Evolutionary conservation across 23 tunicate species (phyloP), one percentile per base, ranked within the genome.

Genomic region (Ascidia mentula): DNA sequence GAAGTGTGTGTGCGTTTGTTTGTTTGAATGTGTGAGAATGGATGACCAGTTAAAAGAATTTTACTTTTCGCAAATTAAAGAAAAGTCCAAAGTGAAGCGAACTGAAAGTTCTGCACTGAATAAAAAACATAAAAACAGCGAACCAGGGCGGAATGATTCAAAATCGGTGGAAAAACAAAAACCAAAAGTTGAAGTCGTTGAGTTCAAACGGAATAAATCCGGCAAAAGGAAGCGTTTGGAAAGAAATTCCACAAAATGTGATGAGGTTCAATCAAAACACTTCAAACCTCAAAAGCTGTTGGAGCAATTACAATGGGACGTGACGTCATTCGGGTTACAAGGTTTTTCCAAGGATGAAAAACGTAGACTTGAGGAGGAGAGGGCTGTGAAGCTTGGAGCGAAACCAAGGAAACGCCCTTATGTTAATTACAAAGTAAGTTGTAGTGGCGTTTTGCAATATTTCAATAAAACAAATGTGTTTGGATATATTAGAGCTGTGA

Each of bases 331-430:
- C 61, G 97, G 88, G 4, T 3, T 86, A 72, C 73, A 91, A 60
- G 84, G 83, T 9, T 86, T 77, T 82, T 83, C 97, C 4, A 77
- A 69, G 53, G 88, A 91, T 32, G 88, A 91, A 46, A 85, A 84
- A 34, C 60, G 97, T 69, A 80, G 81, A 77, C 37, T 81, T 31
- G 97, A 91, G 73, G 74, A 72, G 69, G 73, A 78, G 74, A 46
- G 97, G 37, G 91, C 91, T 0, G 65, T 91, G 0, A 72, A 77
- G 46, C 80, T 91, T 0, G 97, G 97, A 31, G 97, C 97, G 17
- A 91, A 86, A 78, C 97, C 97, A 0, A 73, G 60, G 40, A 91
- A 82, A 61, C 37, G 75, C 34, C 40, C 72, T 38, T 90, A 76
- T 72, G 72, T 78, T 20, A 91, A 91, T 82, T 91, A 91, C 40